Evolutionary conservation across 2,113 vertebrate species (phyloP), one percentile per base, ranked within the genome.

Genomic region (Neolamprologus cancellatus): DNA sequence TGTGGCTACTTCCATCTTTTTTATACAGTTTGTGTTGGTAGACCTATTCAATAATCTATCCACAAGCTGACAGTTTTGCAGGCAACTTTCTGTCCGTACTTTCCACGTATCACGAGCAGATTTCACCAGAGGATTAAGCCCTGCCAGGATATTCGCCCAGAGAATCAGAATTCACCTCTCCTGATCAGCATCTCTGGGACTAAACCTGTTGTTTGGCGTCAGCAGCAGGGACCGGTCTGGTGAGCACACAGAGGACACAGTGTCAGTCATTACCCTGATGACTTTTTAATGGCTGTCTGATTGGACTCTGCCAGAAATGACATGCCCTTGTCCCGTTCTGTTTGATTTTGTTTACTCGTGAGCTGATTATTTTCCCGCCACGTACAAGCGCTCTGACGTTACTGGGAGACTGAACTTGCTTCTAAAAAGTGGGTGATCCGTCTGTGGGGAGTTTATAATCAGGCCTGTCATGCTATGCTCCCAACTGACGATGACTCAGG

Each of bases 251-350:
- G 91, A 91, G 93, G 92, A 92, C 93, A 84, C 85, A n/a, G 71
- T 78, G 85, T 91, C 93, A 85, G 59, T 91, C 93, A 90, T 95
- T 93, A 94, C 88, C 91, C 89, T 94, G 94, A 93, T 94, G 91
- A 89, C 91, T 90, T 93, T 94, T 93, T 94, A 94, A 94, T 94
- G 88, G 91, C 87, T 18, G 87, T 90, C 90, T 93, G 92, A 93
- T 93, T 94, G 85, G 91, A 87, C 87, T 84, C 82, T 18, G 28
- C 83, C 80, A 84, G 89, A 85, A 86, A 88, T 82, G 85, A 90
- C 91, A 85, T 91, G 89, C 87, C 93, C 91, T 91, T 93, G 93
- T 91, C 87, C 87, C 30, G 18, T 84, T 85, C 61, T 17, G 84
- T 89, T 83, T 76, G 71, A 30, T 48, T 79, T 78, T 86, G 89